Percentiles rank a stretch among this genome's conserved stretches.
Conservation (phyloP, 2,113 vertebrate genomes). For the Emydura subglobosa region DNA sequence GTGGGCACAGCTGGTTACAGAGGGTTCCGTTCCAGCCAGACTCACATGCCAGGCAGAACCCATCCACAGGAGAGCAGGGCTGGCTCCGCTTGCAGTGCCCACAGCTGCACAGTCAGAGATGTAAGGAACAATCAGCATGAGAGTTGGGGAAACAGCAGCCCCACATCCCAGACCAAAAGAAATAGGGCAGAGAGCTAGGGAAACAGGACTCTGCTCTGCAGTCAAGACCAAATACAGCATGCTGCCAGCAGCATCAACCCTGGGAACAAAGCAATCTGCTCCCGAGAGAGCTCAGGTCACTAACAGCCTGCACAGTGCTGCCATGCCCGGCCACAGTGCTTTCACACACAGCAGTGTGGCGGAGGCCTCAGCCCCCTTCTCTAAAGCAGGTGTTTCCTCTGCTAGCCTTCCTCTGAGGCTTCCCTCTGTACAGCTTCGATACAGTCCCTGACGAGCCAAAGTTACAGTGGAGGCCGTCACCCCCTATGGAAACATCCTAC, state of each 20-base stretch:
- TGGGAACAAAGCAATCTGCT: background rate
- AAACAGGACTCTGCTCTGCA: background rate
- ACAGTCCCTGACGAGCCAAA: background rate
- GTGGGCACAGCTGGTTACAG: slow-evolving; percentile 83
- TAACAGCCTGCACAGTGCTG: background rate
- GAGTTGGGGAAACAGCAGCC: background rate
- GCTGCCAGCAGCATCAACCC: background rate
- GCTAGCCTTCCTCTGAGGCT: background rate
- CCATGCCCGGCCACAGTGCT: too few relatives aligned
- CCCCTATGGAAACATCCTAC: background rate
- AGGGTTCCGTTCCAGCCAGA: slow-evolving; percentile 90
- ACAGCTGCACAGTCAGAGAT: slow-evolving; percentile 80
- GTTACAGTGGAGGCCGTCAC: background rate
- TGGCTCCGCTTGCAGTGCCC: slow-evolving; percentile 84
- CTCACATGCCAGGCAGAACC: slow-evolving; percentile 86
- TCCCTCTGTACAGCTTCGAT: background rate
- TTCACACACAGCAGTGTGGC: too few relatives aligned
- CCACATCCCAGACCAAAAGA: background rate
- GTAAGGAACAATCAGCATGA: background rate
- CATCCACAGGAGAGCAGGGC: slow-evolving; percentile 84
- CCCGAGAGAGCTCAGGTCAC: background rate
- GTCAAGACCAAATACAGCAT: background rate
- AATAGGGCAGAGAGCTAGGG: background rate
- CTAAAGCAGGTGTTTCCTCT: too few relatives aligned
- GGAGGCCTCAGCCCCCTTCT: background rate